Evolutionary conservation across 2,113 vertebrate genomes (phyloP).

Genomic region (Caranx melampygus): DNA sequence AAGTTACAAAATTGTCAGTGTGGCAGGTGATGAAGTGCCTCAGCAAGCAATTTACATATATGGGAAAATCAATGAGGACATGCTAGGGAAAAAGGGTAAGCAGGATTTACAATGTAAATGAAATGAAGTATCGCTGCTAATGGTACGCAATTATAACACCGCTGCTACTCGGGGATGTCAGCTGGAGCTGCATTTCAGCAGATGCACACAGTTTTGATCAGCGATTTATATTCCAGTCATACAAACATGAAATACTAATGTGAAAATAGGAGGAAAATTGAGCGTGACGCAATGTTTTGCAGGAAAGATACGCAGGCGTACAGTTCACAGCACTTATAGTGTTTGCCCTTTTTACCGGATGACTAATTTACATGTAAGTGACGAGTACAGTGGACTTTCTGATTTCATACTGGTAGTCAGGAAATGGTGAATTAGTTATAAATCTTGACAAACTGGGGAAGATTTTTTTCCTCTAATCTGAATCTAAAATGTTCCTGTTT

Average conservation of each 20-base stretch:
- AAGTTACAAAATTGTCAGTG: conserved; percentile 56
- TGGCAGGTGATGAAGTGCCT: conserved; percentile 62
- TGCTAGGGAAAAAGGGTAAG: neutral
- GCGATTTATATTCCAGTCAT: neutral
- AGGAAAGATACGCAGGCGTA: neutral
- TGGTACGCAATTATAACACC: conserved; percentile 24
- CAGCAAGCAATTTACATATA: conserved; percentile 55
- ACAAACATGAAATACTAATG: neutral
- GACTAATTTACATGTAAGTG: neutral
- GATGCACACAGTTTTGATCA: conserved; percentile 4
- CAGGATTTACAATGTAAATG: conserved; percentile 45
- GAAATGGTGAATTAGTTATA: conserved; percentile 14
- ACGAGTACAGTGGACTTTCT: neutral
- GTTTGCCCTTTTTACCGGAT: neutral
- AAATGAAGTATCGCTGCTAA: conserved; percentile 33
- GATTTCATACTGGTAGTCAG: neutral
- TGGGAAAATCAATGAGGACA: conserved; percentile 43
- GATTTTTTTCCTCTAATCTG: conserved; percentile 9
- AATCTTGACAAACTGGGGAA: conserved; percentile 5
- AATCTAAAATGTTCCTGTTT: conserved; percentile 28
- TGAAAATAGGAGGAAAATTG: neutral
- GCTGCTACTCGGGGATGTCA: conserved; percentile 7
- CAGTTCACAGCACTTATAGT: neutral
- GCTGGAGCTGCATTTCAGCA: conserved; percentile 14
- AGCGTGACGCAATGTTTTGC: neutral